Evolutionary conservation across 1,140 invertebrate genomes (phyloP).

Genomic region (Drosophila arawakana): DNA sequence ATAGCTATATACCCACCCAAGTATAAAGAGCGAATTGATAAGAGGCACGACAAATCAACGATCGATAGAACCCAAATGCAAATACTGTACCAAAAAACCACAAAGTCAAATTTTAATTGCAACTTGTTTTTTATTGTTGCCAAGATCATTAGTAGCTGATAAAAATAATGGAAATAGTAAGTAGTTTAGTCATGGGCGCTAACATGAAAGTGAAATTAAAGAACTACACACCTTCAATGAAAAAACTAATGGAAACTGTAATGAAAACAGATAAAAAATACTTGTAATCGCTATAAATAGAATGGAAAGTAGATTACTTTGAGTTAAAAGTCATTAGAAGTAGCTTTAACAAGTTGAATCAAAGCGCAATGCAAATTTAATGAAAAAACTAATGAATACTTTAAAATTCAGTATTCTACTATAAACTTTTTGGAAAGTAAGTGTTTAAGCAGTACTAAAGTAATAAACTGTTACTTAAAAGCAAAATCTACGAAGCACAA

Average conservation of each 20-base stretch:
- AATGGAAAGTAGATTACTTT: no score
- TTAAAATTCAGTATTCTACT: no score
- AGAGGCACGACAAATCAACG: constrained; percentile 15
- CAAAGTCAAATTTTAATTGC: constrained; percentile 56
- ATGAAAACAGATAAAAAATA: not conserved
- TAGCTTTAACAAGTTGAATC: no score
- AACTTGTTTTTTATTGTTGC: constrained; percentile 35
- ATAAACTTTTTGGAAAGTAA: no score
- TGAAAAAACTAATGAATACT: not conserved
- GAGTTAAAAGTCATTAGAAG: no score
- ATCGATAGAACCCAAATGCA: constrained; percentile 42
- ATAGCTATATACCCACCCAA: constrained; percentile 8
- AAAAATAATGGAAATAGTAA: not conserved
- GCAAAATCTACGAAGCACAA: no score
- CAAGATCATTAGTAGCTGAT: constrained; percentile 32
- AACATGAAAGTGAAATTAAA: not conserved
- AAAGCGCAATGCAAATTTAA: no score
- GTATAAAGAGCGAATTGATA: constrained; percentile 54
- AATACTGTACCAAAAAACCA: constrained; percentile 22
- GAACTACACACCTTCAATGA: not conserved
- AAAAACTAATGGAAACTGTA: constrained; percentile 1
- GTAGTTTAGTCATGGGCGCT: not conserved
- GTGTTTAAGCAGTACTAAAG: no score
- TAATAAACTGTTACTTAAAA: no score
- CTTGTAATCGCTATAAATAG: not conserved